Conservation (phyloP, 2,797 vertebrate genomes). For the Octomys mimax region DNA sequence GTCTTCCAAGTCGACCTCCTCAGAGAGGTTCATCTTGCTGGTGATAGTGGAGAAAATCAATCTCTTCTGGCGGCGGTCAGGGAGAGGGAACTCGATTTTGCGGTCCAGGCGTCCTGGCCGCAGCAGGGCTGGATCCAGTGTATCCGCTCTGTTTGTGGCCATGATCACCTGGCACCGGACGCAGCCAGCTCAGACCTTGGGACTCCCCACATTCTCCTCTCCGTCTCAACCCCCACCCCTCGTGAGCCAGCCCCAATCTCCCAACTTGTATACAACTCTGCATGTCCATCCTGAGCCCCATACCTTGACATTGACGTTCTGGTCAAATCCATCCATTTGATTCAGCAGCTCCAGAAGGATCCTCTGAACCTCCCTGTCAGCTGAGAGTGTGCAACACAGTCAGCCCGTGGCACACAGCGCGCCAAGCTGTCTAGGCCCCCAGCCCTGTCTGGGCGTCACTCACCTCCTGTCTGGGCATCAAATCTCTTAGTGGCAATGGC, state of each 20-base stretch:
- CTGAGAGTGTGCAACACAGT: conserved; percentile 82
- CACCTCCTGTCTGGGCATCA: conserved; percentile 97
- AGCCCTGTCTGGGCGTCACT: conserved; percentile 47
- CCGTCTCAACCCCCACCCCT: background rate
- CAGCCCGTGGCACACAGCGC: background rate
- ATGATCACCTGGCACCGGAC: conserved; percentile 93
- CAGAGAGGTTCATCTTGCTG: conserved; percentile 98
- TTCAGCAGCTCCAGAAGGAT: conserved; percentile 97
- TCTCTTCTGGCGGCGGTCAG: conserved; percentile 96
- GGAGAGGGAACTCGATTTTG: conserved; percentile 97
- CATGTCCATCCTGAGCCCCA: background rate
- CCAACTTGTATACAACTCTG: background rate
- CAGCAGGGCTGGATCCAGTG: conserved; percentile 95
- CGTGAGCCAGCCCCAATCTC: background rate
- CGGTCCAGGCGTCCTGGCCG: conserved; percentile 96
- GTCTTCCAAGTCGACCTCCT: conserved; percentile 97
- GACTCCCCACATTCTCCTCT: background rate
- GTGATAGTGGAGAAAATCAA: conserved; percentile 97
- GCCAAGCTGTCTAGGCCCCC: background rate
- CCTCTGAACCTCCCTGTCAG: conserved; percentile 96
- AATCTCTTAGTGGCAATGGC: conserved; percentile 98
- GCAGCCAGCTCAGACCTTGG: conserved; percentile 1
- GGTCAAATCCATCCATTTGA: conserved; percentile 98
- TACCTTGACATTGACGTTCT: conserved; percentile 98
- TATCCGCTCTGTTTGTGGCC: conserved; percentile 97